A percentile compares a stretch with the other conserved stretches of the same genome.
phyloP scores from a whole-genome alignment of 2,888 invertebrate species.

The Tetranychus truncatus region DNA sequence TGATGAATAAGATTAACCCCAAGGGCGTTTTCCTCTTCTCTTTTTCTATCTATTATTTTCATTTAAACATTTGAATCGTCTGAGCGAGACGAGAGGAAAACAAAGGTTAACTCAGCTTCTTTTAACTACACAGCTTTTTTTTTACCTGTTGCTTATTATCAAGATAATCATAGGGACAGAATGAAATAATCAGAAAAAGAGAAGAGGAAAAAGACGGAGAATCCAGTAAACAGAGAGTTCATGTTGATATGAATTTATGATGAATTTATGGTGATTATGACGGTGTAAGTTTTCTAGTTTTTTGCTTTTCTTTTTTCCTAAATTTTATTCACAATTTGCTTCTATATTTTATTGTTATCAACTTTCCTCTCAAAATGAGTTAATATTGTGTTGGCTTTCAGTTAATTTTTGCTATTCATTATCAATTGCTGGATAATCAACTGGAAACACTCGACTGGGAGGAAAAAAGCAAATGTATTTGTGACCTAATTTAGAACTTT shows the following conservation, averaged over 20 bases:
- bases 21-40: not conserved
- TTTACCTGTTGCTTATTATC: not conserved
- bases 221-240: not conserved
- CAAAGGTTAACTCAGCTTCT: not conserved
- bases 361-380: no score
- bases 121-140: not conserved
- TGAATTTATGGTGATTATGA: not conserved
- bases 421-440: no score
- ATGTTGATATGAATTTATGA: not conserved
- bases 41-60: not conserved
- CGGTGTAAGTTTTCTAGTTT: not conserved
- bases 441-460: no score
- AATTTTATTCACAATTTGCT: not conserved
- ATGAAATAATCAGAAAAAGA: not conserved
- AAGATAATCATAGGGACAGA: not conserved
- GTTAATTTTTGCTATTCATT: no score
- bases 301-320: not conserved
- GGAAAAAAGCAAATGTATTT: no score
- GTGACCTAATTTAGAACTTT: no score
- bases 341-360: not conserved
- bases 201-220: not conserved
- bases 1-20: not conserved
- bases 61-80: not conserved
- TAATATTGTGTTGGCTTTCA: no score
- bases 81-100: not conserved